A percentile compares a stretch with the other conserved stretches of the same genome.
These are phyloP conservation scores for Coelopa pilipes DNA, from an alignment of 2,888 invertebrate species.

Conservation along the genomic window DNA sequence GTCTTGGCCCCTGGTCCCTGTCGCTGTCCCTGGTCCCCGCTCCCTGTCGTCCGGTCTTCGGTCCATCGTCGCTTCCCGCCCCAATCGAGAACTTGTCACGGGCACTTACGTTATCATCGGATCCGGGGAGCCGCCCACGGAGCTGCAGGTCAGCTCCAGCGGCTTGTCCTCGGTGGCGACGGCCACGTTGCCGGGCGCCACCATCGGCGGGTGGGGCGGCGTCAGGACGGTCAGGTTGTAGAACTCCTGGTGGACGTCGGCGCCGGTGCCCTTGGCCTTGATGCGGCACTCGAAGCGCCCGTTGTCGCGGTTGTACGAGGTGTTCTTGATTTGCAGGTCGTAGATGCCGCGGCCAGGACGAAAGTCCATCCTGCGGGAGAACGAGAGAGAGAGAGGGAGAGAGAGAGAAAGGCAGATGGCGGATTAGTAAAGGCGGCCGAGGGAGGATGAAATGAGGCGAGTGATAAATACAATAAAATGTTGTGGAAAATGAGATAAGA, in stretches of 20 bases:
- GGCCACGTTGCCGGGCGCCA: constrained; percentile 80
- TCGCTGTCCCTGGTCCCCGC: too few species aligned
- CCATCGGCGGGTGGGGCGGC: constrained; percentile 82
- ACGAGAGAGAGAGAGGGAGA: constrained; percentile 36
- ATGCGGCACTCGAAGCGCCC: constrained; percentile 91
- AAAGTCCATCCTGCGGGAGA: constrained; percentile 76
- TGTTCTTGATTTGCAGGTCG: constrained; percentile 88
- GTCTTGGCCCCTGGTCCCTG: too few species aligned
- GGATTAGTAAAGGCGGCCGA: background rate
- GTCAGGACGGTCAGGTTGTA: constrained; percentile 87
- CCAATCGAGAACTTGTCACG: background rate
- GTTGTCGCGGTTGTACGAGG: constrained; percentile 90
- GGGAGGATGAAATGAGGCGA: background rate
- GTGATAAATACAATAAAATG: too few species aligned
- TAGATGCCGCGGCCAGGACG: constrained; percentile 84
- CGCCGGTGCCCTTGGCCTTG: constrained; percentile 84
- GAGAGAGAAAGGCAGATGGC: constrained; percentile 20
- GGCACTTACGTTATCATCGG: constrained; percentile 78
- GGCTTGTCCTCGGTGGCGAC: constrained; percentile 84
- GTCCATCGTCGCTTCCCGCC: background rate
- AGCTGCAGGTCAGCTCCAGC: constrained; percentile 82
- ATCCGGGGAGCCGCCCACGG: constrained; percentile 89
- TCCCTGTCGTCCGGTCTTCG: too few species aligned
- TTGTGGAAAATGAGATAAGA: too few species aligned
- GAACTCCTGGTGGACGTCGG: constrained; percentile 84